phyloP scores from a whole-genome alignment of 2,797 vertebrate genomes.

The Nothura maculosa region DNA sequence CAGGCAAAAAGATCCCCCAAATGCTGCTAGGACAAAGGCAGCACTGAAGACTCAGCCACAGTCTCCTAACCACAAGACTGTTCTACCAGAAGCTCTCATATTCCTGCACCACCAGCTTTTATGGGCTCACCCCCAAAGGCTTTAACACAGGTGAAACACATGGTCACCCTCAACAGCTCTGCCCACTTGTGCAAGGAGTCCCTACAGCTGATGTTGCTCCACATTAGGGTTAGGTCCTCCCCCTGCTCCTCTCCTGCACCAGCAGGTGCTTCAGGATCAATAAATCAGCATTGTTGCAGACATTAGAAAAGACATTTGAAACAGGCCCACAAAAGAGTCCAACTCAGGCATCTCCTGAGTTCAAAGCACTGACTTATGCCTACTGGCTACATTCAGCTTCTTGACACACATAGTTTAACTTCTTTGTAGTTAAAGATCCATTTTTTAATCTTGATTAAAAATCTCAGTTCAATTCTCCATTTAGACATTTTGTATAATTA shows the following conservation, averaged over 20 bases:
- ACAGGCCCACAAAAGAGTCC: not conserved
- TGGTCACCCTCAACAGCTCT: not conserved
- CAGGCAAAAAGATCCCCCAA: not conserved
- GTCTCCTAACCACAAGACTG: not conserved
- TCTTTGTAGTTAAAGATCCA: slow-evolving; percentile 25
- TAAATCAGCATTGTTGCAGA: not conserved
- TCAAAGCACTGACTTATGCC: not conserved
- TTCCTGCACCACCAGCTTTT: not conserved
- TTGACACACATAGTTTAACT: slow-evolving; percentile 17
- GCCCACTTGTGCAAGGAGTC: not conserved
- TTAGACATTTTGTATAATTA: slow-evolving; percentile 63
- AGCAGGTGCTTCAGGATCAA: not conserved
- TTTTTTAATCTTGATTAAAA: slow-evolving; percentile 26
- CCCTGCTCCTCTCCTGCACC: accelerated
- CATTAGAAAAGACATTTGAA: not conserved
- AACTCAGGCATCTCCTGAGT: not conserved
- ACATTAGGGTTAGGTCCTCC: not conserved
- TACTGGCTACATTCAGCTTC: not conserved
- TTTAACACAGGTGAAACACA: not conserved
- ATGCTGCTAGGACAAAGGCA: not conserved
- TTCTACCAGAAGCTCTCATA: not conserved
- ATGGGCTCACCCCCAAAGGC: not conserved
- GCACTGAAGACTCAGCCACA: accelerated
- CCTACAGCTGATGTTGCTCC: not conserved
- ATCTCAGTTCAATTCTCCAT: slow-evolving; percentile 43